Evolutionary conservation across 1,140 invertebrate species (phyloP), one percentile per base, ranked within the genome.

Genomic region (Micrasema minimum): DNA sequence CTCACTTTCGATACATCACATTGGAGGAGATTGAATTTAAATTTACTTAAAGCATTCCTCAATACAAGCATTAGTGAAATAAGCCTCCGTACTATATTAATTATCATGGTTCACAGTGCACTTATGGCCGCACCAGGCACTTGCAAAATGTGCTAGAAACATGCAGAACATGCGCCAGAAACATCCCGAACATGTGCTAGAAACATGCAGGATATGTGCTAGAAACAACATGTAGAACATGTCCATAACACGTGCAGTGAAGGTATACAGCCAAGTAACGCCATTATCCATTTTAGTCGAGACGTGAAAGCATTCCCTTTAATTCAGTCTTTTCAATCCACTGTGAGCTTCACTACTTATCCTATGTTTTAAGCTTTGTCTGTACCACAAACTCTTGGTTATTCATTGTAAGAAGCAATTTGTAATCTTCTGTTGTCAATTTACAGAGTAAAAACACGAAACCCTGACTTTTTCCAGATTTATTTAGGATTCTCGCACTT

Each of bases 31-130:
- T 16, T n/a, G 16, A 7, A 55, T 31, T 37, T 35, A 55, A 55
- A 35, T 55, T 55, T 55, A 55, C 14, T 55, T 55, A 55, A 55
- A 55, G 51, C 51, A 14, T 20, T 51, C 20, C 23, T 31, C 51
- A 14, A 14, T 55, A 55, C 26, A n/a, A 55, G 51, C 51, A 37
- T 55, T 26, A 55, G 23, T 55, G 26, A 12, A 55, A 14, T 31
- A 31, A 55, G 51, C 51, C 14, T 55, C 26, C 51, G 20, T 31
- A 55, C 22, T 4, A 55, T 55, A 26, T 14, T 31, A 31, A 55
- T 26, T 31, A 14, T 9, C 12, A 6, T 31, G 7, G n/a, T 31
- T 35, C n/a, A 51, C 22, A 14, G 14, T 31, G 22, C 6, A 26
- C 14, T 55, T 9, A 31, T 7, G 26, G 26, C 6, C 14, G n/a